Percentiles rank a stretch among this genome's conserved stretches.
Conservation (phyloP, 2,888 invertebrate species). For the Bellardia pandia region DNA sequence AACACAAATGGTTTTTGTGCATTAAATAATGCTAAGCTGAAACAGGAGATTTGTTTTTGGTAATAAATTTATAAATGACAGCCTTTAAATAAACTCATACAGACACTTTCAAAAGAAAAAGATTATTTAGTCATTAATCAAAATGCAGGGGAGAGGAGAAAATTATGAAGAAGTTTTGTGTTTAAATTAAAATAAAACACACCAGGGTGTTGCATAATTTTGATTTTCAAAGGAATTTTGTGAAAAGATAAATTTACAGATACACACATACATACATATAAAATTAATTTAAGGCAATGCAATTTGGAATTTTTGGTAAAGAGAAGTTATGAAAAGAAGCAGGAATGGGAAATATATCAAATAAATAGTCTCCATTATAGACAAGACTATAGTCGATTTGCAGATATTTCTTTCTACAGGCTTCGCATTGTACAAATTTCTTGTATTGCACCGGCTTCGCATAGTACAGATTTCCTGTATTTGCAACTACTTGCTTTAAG, state of each 20-base stretch:
- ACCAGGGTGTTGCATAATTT: constrained; percentile 7
- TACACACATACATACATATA: too few relatives aligned
- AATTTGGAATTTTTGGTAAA: too few relatives aligned
- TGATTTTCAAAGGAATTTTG: constrained; percentile 1
- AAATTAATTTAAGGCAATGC: neutral
- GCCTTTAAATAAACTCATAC: neutral
- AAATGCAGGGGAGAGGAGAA: neutral
- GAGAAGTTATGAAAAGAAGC: too few relatives aligned
- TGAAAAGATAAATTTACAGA: too few relatives aligned
- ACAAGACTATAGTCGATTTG: too few relatives aligned
- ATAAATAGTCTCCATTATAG: too few relatives aligned
- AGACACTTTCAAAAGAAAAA: neutral
- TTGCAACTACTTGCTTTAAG: too few relatives aligned
- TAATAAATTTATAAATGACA: constrained; percentile 34
- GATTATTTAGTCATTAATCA: constrained; percentile 32
- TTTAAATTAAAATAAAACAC: neutral
- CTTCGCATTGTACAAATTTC: too few relatives aligned
- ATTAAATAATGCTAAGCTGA: neutral
- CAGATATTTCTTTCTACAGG: too few relatives aligned
- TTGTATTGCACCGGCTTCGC: too few relatives aligned
- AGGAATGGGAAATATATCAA: too few relatives aligned
- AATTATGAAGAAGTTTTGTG: neutral
- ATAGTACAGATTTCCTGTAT: too few relatives aligned
- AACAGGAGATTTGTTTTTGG: constrained; percentile 15
- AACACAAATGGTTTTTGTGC: neutral